phyloP scores from a whole-genome alignment of 2,113 vertebrate species.

The Podocnemis expansa region DNA sequence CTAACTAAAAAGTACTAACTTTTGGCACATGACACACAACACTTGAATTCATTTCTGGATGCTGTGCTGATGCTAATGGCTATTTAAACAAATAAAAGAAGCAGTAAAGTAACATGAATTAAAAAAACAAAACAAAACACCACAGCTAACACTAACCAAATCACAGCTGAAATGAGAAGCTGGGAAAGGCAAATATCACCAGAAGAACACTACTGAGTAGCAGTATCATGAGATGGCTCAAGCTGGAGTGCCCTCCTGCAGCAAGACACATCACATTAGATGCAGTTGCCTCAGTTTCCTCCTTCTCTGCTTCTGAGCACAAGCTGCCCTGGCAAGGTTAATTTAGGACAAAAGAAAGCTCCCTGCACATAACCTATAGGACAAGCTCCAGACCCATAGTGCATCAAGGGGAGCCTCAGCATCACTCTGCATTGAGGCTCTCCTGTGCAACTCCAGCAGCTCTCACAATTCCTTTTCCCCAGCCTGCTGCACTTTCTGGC shows the following conservation, averaged over 20 bases:
- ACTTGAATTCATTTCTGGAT: neutral
- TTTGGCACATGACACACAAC: neutral
- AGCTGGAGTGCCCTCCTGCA: neutral
- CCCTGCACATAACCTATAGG: neutral
- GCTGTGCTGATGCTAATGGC: neutral
- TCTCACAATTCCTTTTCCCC: neutral
- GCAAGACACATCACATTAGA: neutral
- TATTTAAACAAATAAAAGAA: neutral
- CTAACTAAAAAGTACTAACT: accelerated
- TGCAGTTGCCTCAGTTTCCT: neutral
- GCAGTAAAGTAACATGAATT: neutral
- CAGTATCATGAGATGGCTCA: neutral
- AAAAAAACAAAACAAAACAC: no score
- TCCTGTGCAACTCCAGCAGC: neutral
- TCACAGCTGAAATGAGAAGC: neutral
- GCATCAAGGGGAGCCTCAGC: neutral
- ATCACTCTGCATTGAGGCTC: neutral
- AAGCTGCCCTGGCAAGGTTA: neutral
- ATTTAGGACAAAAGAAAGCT: neutral
- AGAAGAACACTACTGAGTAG: neutral
- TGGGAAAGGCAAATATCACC: neutral
- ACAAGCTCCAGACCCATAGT: neutral
- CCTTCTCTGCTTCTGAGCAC: neutral
- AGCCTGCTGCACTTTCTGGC: neutral
- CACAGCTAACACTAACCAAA: neutral